phyloP scores from a whole-genome alignment of 2,888 invertebrate genomes.

The Agrenia bidenticulata region DNA sequence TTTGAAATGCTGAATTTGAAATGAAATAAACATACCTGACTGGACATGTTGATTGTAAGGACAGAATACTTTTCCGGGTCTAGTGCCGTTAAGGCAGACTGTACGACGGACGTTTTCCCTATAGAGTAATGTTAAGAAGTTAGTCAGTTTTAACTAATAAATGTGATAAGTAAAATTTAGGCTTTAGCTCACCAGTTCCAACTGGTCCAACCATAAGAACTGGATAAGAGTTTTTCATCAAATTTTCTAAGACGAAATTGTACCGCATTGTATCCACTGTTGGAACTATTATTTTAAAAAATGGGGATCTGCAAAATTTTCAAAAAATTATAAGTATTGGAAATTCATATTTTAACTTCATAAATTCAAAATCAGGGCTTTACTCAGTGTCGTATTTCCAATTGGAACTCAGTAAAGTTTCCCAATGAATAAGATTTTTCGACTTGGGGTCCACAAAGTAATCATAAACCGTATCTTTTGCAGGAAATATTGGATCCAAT shows the following conservation, averaged over 20 bases:
- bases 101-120: constrained; percentile 74
- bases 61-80: constrained; percentile 64
- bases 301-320: constrained; percentile 65
- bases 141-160: too few species aligned
- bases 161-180: too few species aligned
- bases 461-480: constrained; percentile 84
- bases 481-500: constrained; percentile 76
- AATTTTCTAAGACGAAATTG: constrained; percentile 68
- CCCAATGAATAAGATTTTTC: constrained; percentile 74
- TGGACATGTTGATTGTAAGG: constrained; percentile 82
- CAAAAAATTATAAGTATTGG: constrained; percentile 26
- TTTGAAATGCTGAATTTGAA: constrained; percentile 17
- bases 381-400: constrained; percentile 73
- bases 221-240: constrained; percentile 68
- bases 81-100: constrained; percentile 66
- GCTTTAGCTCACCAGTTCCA: constrained; percentile 75
- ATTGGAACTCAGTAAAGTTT: constrained; percentile 69
- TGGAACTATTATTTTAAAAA: constrained; percentile 81
- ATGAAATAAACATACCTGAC: too few species aligned
- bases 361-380: constrained; percentile 37
- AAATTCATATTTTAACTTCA: neutral
- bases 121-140: neutral
- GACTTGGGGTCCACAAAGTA: constrained; percentile 79
- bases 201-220: constrained; percentile 79
- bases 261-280: constrained; percentile 86